phyloP scores from a whole-genome alignment of 2,888 invertebrate species.

The Linnaemya tessellans region DNA sequence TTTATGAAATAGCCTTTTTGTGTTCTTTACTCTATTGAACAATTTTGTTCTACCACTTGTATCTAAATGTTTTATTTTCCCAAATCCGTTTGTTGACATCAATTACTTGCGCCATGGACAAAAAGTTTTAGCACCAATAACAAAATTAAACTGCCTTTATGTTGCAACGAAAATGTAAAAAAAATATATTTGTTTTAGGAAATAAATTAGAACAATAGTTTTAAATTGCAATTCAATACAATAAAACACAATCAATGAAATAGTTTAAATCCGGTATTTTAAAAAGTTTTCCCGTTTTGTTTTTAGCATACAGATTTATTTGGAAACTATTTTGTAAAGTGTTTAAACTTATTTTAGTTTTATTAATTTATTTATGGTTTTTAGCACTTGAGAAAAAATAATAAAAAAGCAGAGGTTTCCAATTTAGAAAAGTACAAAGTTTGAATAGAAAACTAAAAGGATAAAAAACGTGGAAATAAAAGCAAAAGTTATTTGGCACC shows the following conservation, averaged over 20 bases:
- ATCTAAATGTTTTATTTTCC: constrained; percentile 26
- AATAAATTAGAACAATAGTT: constrained; percentile 56
- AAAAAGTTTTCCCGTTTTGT: constrained; percentile 33
- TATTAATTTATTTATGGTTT: constrained; percentile 22
- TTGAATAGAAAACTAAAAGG: background rate
- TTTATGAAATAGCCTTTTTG: background rate
- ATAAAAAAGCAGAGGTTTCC: background rate
- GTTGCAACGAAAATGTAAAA: constrained; percentile 13
- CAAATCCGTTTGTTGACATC: constrained; percentile 44
- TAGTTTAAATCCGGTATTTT: constrained; percentile 27
- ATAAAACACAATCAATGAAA: constrained; percentile 38
- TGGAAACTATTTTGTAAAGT: background rate
- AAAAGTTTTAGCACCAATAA: constrained; percentile 50
- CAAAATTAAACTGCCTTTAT: constrained; percentile 11
- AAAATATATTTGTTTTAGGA: constrained; percentile 22
- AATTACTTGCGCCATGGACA: constrained; percentile 43
- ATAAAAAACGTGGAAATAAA: background rate
- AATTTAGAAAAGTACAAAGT: background rate
- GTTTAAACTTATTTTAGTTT: constrained; percentile 5
- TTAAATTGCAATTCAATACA: constrained; percentile 36
- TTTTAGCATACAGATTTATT: constrained; percentile 34
- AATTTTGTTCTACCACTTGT: background rate
- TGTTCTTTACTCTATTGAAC: background rate
- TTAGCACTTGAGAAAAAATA: background rate
- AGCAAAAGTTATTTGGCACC: background rate